These are phyloP conservation scores for Ophioderma brevispina DNA, from an alignment of 35 echinoderm and acorn worm species.

Conservation along the genomic window DNA sequence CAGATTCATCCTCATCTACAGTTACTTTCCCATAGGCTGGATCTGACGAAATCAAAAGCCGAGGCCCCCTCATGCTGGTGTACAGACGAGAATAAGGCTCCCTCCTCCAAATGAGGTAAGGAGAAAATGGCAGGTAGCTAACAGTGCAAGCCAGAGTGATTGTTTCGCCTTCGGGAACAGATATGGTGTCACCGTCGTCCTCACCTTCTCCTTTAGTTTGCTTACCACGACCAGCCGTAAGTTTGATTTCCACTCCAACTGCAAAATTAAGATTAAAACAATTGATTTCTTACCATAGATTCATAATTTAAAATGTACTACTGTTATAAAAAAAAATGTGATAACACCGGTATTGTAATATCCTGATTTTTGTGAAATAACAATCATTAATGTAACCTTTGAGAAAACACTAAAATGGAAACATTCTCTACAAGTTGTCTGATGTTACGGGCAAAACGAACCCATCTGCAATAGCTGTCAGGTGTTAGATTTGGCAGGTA, in stretches of 20 bases:
- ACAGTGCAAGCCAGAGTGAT: background rate
- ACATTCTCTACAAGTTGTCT: too few relatives aligned
- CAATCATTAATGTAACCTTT: too few relatives aligned
- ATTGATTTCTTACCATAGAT: too few relatives aligned
- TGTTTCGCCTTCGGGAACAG: background rate
- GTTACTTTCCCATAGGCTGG: background rate
- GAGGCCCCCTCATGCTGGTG: background rate
- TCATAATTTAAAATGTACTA: too few relatives aligned
- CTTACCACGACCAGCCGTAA: background rate
- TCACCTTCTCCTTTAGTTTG: background rate
- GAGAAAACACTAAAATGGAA: too few relatives aligned
- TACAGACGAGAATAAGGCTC: background rate
- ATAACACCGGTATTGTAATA: too few relatives aligned
- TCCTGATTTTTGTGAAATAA: too few relatives aligned
- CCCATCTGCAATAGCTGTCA: too few relatives aligned
- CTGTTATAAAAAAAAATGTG: too few relatives aligned
- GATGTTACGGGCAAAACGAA: too few relatives aligned
- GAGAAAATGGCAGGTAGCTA: background rate
- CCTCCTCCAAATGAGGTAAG: background rate
- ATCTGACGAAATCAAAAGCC: background rate
- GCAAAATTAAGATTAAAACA: too few relatives aligned
- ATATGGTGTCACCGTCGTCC: background rate
- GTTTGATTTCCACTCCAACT: background rate
- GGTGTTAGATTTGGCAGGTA: too few relatives aligned
- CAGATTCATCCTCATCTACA: background rate